Base-by-base conservation (phyloP, 2,797 vertebrate species). In the Hirundo rustica region DNA sequence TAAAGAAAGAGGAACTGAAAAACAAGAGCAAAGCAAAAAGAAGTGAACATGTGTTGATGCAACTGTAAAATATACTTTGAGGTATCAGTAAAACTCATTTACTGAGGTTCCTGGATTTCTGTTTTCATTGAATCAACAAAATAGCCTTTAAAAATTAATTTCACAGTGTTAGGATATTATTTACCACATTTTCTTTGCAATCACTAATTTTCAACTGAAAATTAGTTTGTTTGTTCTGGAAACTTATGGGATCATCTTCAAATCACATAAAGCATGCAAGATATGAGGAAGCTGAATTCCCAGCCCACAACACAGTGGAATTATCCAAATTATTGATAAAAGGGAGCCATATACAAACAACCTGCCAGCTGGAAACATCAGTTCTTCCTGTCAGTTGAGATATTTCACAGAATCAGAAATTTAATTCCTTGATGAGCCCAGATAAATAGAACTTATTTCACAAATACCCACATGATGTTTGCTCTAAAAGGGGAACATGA, bases 1-100 rank as follows among this genome's bases (percentile, higher is more conserved):
- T 83, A 94, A 96, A 80, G n/a, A 96, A 58, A 75, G 32, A 74
- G 73, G 79, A 93, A 93, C 42, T 13, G 77, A 95, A 65, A 71
- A 42, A 65, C 1, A 5, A 90, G 64, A 93, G 58, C 50, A 72
- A 89, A 67, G 68, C 12, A 64, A 85, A 85, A 82, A 87, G 32
- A 57, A 92, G 79, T 2, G 1, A 90, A 91, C 34, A 45, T 26
- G 67, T 83, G n/a, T 42, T 86, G 72, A 87, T 51, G 29, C 51
- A 45, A 70, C n/a, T 23, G 27, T n/a, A 74, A 94, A 96, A 92
- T 60, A 34, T 29, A 67, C 14, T 55, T 62, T 79, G 47, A 92
- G 75, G 58, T 50, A 80, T 11, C 25, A 13, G 42, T 67, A 53
- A 91, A 51, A 81, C 8, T 75, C 3, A 27, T 64, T 70, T 71